phyloP scores from a whole-genome alignment of 2,888 invertebrate genomes.

The Octonoba sinensis region DNA sequence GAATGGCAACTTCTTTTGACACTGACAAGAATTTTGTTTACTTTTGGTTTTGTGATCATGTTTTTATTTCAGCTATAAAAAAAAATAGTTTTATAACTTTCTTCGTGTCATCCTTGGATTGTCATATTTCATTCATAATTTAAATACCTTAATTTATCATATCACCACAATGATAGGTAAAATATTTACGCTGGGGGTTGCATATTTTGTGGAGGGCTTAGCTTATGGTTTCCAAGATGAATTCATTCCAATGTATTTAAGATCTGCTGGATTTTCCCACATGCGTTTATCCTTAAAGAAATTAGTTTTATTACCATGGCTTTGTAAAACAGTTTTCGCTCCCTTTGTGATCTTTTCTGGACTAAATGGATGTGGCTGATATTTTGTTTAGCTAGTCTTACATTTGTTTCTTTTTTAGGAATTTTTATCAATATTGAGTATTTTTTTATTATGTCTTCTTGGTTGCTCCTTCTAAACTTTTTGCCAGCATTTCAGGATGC shows the following conservation, averaged over 20 bases:
- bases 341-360: constrained; percentile 70
- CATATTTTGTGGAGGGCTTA: constrained; percentile 72
- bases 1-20: too few species aligned
- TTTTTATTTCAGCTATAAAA: too few species aligned
- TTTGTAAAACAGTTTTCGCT: constrained; percentile 71
- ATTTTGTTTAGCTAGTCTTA: constrained; percentile 69
- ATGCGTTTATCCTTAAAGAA: constrained; percentile 70
- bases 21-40: too few species aligned
- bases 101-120: too few species aligned
- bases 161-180: constrained; percentile 35
- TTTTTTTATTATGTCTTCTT: constrained; percentile 65
- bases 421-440: constrained; percentile 68
- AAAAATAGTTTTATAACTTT: too few species aligned
- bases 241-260: constrained; percentile 71
- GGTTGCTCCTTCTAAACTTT: constrained; percentile 70
- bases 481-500: constrained; percentile 69
- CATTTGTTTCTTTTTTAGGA: constrained; percentile 68
- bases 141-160: too few species aligned
- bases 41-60: too few species aligned
- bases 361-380: constrained; percentile 71
- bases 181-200: constrained; percentile 55
- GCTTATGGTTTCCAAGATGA: constrained; percentile 72
- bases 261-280: constrained; percentile 70
- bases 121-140: too few species aligned
- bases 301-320: constrained; percentile 71